Conservation (phyloP, 2,888 invertebrate species). For the Eretmocerus hayati region DNA sequence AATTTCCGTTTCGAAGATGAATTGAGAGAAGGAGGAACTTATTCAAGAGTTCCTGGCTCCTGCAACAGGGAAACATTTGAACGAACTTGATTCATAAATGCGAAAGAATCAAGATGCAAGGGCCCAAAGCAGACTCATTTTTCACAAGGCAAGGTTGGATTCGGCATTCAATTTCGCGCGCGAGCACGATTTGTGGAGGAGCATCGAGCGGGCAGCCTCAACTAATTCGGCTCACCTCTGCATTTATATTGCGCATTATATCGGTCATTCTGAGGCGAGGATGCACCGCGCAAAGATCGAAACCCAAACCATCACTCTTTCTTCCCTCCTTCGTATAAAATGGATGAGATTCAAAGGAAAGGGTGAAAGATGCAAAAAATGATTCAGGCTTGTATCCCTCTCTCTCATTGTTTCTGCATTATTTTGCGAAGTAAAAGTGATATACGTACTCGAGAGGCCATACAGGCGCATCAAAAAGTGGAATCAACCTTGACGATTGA, state of each 20-base stretch:
- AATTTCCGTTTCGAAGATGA: too few relatives aligned
- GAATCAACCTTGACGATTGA: too few relatives aligned
- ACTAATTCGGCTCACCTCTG: slow-evolving; percentile 13
- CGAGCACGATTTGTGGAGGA: not conserved
- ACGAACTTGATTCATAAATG: too few relatives aligned
- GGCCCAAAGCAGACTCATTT: not conserved
- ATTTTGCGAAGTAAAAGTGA: too few relatives aligned
- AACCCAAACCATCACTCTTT: too few relatives aligned
- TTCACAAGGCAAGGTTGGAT: slow-evolving; percentile 1
- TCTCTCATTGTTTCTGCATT: slow-evolving; percentile 20
- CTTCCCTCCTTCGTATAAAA: not conserved
- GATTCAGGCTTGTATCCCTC: not conserved
- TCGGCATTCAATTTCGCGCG: slow-evolving; percentile 5
- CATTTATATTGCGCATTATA: slow-evolving; percentile 20
- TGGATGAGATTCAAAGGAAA: not conserved
- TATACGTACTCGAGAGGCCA: too few relatives aligned
- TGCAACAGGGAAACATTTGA: too few relatives aligned
- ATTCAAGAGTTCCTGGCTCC: too few relatives aligned
- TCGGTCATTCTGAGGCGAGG: not conserved
- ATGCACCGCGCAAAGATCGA: too few relatives aligned
- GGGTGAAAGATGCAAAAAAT: not conserved
- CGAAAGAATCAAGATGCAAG: too few relatives aligned
- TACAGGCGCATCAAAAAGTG: too few relatives aligned
- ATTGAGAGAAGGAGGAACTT: too few relatives aligned
- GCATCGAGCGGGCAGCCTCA: not conserved